A percentile compares a stretch with the other conserved stretches of the same genome.
These are phyloP conservation scores for Gila orcuttii DNA, from an alignment of 2,113 vertebrate genomes.

Conservation along the genomic window DNA sequence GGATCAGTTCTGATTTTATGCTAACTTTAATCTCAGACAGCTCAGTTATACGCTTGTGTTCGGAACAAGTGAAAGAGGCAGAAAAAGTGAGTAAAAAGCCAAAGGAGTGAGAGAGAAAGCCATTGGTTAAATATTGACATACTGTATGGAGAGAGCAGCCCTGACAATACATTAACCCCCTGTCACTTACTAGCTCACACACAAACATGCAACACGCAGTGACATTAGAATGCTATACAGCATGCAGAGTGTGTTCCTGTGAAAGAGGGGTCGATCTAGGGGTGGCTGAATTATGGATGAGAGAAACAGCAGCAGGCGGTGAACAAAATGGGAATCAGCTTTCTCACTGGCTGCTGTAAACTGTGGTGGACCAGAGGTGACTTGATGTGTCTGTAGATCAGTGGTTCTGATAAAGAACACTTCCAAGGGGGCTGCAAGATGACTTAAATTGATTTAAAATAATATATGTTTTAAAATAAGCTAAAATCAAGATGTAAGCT, in stretches of 20 bases:
- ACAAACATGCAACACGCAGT: conserved; percentile 43
- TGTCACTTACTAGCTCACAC: conserved; percentile 34
- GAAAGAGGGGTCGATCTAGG: conserved; percentile 62
- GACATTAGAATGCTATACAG: conserved; percentile 54
- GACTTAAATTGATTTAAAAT: not conserved
- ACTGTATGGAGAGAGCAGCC: conserved; percentile 25
- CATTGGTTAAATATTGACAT: conserved; percentile 68
- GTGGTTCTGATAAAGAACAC: not conserved
- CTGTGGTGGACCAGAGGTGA: not conserved
- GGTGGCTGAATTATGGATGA: conserved; percentile 73
- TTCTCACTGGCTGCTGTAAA: conserved; percentile 25
- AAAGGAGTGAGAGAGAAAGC: conserved; percentile 1
- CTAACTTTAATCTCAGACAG: not conserved
- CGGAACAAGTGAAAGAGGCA: not conserved
- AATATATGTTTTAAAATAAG: not conserved
- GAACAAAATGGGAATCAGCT: conserved; percentile 57
- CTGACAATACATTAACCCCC: conserved; percentile 46
- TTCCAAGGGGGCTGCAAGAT: not conserved
- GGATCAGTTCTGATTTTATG: not conserved
- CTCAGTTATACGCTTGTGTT: not conserved
- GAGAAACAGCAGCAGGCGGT: conserved; percentile 50
- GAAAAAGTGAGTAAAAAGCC: not conserved
- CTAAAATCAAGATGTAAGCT: not conserved
- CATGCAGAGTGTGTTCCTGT: conserved; percentile 46
- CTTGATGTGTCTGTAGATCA: not conserved